phyloP scores from a whole-genome alignment of 2,797 vertebrate genomes.

The Remorina albescens region DNA sequence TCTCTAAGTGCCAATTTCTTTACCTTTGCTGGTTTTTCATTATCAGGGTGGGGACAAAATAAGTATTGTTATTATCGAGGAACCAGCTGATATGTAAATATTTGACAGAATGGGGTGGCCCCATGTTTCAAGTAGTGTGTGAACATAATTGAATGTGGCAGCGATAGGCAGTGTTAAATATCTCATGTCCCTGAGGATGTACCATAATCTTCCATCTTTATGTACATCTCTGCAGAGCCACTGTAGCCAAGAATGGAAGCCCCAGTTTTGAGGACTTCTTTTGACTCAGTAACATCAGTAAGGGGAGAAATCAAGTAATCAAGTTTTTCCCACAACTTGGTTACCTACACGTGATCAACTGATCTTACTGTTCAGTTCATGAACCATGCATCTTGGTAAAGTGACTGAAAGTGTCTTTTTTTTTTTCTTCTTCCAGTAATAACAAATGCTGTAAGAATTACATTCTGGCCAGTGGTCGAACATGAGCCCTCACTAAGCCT shows the following conservation, averaged over 20 bases:
- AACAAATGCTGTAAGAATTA: constrained; percentile 7
- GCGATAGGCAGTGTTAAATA: constrained; percentile 15
- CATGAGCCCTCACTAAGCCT: constrained; percentile 16
- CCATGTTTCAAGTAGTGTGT: constrained; percentile 57
- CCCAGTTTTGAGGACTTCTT: background rate
- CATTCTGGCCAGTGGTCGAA: constrained; percentile 34
- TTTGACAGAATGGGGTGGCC: constrained; percentile 53
- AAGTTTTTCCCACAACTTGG: constrained; percentile 6
- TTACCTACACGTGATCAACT: background rate
- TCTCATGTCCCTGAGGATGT: constrained; percentile 7
- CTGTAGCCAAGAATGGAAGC: background rate
- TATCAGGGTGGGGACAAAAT: constrained; percentile 14
- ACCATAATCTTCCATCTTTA: constrained; percentile 1
- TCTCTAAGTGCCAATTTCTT: background rate
- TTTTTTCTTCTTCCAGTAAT: constrained; percentile 18
- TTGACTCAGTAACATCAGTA: constrained; percentile 3
- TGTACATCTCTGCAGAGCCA: background rate
- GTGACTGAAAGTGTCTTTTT: constrained; percentile 14
- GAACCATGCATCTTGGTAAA: background rate
- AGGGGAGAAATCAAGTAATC: constrained; percentile 1
- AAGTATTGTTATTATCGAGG: constrained; percentile 31
- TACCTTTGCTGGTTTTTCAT: background rate
- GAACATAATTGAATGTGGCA: constrained; percentile 69
- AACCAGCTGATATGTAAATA: constrained; percentile 53
- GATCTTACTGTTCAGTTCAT: constrained; percentile 15